A percentile compares a stretch with the other conserved stretches of the same genome.
These are phyloP conservation scores for Ictalurus punctatus DNA, from an alignment of 2,113 vertebrate genomes.

Conservation along the genomic window DNA sequence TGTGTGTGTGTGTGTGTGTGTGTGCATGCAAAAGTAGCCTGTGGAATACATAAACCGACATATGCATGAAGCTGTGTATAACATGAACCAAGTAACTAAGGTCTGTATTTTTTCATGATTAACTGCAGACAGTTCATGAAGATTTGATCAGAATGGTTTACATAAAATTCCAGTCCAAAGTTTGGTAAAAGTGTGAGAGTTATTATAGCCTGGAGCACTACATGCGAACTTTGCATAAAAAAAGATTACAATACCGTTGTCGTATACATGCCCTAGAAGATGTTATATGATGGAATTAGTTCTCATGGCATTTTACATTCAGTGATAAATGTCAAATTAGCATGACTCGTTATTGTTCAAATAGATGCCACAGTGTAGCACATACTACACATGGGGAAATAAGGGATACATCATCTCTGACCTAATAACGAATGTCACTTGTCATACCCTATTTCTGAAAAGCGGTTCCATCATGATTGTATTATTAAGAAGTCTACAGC, in stretches of 20 bases:
- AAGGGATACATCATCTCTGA: background rate
- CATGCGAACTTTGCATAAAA: background rate
- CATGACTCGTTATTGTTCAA: background rate
- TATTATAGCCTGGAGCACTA: background rate
- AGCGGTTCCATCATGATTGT: background rate
- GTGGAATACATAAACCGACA: background rate
- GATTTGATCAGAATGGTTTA: no score
- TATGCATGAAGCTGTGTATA: background rate
- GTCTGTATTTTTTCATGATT: background rate
- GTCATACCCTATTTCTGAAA: background rate
- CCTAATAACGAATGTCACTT: background rate
- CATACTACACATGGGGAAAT: background rate
- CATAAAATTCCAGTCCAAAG: background rate
- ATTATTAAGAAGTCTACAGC: background rate
- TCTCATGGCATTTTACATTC: background rate
- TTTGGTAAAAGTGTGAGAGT: background rate
- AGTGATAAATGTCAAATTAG: background rate
- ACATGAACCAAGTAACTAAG: background rate
- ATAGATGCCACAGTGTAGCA: background rate
- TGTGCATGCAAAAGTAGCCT: background rate
- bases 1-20: slow-evolving; percentile 38
- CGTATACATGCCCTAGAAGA: background rate
- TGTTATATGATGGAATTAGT: background rate
- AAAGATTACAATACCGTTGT: background rate
- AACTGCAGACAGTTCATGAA: background rate